Percentiles rank a stretch among this genome's conserved stretches.
Conservation (phyloP, 2,113 vertebrate species). For the Amphilophus citrinellus region DNA sequence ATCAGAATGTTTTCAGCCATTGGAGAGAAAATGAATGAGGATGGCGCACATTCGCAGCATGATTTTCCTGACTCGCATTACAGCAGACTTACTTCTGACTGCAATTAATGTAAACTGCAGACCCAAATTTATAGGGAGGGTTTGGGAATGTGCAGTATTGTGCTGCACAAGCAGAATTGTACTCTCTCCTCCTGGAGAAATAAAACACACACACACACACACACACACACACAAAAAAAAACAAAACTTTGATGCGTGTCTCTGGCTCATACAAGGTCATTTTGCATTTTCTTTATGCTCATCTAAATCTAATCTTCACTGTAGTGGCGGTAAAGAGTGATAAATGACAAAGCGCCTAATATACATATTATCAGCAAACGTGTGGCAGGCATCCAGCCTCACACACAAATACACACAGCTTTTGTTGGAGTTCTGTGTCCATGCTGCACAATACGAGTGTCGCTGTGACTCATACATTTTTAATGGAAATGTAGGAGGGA, state of each 20-base stretch:
- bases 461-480: slow-evolving; percentile 61
- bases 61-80: slow-evolving; percentile 25
- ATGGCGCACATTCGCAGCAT: slow-evolving; percentile 8
- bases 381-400: slow-evolving; percentile 47
- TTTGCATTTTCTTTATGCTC: slow-evolving; percentile 43
- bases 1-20: slow-evolving; percentile 31
- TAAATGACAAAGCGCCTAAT: slow-evolving; percentile 51
- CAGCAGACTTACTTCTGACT: not conserved
- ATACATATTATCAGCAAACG: slow-evolving; percentile 52
- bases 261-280: slow-evolving; percentile 47
- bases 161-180: not conserved
- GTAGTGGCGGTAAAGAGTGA: slow-evolving; percentile 47
- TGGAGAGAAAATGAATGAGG: slow-evolving; percentile 12
- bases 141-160: not conserved
- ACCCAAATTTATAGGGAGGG: not conserved
- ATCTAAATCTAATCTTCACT: slow-evolving; percentile 59
- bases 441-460: slow-evolving; percentile 45
- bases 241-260: slow-evolving; percentile 17
- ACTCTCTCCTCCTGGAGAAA: slow-evolving; percentile 8
- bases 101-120: slow-evolving; percentile 1
- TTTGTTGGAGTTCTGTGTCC: slow-evolving; percentile 50
- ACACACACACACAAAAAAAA: not conserved
- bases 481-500: slow-evolving; percentile 54
- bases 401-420: not conserved
- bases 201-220: not conserved